phyloP scores from a whole-genome alignment of 2,888 invertebrate genomes.

The Cordylochernes scorpioides region DNA sequence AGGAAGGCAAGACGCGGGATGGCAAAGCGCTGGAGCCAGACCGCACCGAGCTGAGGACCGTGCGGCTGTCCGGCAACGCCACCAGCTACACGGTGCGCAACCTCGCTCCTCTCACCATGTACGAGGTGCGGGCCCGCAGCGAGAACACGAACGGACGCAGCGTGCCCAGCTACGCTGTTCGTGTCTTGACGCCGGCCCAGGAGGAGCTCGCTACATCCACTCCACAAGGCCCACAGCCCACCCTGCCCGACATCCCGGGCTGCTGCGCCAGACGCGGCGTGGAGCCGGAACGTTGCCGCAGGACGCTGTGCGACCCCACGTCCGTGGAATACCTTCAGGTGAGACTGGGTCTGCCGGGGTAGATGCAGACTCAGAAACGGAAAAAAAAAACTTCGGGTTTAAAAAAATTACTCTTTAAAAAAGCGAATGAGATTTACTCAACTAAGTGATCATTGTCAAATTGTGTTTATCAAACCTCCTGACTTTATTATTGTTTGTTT shows the following conservation, averaged over 20 bases:
- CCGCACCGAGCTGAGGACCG: too few relatives aligned
- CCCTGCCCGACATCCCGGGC: conserved; percentile 41
- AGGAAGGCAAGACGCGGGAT: too few relatives aligned
- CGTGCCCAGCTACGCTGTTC: conserved; percentile 41
- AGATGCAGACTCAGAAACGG: too few relatives aligned
- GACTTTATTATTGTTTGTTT: too few relatives aligned
- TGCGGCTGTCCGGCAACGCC: conserved; percentile 4
- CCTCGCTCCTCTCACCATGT: conserved; percentile 50
- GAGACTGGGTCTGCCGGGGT: too few relatives aligned
- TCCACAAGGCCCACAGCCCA: conserved; percentile 29
- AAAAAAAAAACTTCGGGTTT: too few relatives aligned
- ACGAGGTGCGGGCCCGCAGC: conserved; percentile 44
- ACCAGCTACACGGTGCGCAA: conserved; percentile 28
- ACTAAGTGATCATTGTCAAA: too few relatives aligned
- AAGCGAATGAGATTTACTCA: too few relatives aligned
- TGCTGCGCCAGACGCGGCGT: conserved; percentile 46
- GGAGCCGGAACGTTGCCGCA: conserved; percentile 40
- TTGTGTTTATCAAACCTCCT: too few relatives aligned
- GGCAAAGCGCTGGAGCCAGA: too few relatives aligned
- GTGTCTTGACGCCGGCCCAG: conserved; percentile 41
- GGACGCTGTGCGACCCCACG: conserved; percentile 50
- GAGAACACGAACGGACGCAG: conserved; percentile 46
- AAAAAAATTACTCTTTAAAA: too few relatives aligned
- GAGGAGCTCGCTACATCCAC: conserved; percentile 27
- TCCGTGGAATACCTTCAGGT: too few relatives aligned